Percentiles rank a stretch among this genome's conserved stretches.
Evolutionary conservation across 2,888 invertebrate species (phyloP).

Genomic region (Folsomia candida): DNA sequence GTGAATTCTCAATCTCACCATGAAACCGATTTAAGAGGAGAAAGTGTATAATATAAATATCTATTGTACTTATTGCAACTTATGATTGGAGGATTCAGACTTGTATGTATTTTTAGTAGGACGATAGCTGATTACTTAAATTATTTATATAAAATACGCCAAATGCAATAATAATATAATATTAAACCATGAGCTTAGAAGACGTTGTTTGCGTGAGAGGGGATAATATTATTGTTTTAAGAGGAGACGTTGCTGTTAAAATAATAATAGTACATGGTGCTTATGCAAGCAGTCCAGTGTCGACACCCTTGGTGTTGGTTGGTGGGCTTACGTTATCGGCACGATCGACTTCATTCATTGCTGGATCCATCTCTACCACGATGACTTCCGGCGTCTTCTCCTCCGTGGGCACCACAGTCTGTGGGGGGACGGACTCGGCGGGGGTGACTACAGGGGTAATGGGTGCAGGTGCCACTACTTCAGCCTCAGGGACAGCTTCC

Average conservation of each 20-base stretch:
- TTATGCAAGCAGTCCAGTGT: constrained; percentile 38
- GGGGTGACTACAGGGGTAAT: not conserved
- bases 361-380: constrained; percentile 34
- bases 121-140: not conserved
- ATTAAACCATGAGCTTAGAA: not conserved
- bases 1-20: no score
- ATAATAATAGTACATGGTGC: not conserved
- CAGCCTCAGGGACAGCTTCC: constrained; percentile 14
- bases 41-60: no score
- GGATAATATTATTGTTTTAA: not conserved
- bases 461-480: not conserved
- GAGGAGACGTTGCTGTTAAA: not conserved
- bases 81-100: no score
- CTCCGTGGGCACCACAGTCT: constrained; percentile 18
- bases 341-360: constrained; percentile 44
- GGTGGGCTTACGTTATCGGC: constrained; percentile 32
- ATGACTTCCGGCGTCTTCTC: constrained; percentile 16
- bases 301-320: constrained; percentile 36
- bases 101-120: no score
- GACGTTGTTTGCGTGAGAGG: not conserved
- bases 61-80: no score
- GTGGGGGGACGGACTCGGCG: not conserved
- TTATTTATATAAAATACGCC: not conserved
- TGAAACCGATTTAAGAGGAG: no score
- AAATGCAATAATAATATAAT: not conserved